Evolutionary conservation across 2,888 invertebrate genomes (phyloP), one percentile per base, ranked within the genome.

Genomic region (Orthosia gracilis): DNA sequence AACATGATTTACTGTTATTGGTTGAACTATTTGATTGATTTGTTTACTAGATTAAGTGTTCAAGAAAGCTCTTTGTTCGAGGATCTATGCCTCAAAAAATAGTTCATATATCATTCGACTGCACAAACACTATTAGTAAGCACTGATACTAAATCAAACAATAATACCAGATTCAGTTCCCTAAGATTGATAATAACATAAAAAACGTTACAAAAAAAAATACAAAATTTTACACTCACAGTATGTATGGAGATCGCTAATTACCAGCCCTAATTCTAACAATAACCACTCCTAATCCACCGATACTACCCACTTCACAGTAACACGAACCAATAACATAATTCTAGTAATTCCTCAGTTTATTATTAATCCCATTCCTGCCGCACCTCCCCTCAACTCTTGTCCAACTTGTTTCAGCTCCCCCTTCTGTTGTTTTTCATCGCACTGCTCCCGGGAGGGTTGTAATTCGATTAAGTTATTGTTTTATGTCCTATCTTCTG

Each of bases 381-480:
- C 76, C 73, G 49, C 23, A 23, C 26, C 59, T 75, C 70, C 72
- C 76, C 62, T 69, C 62, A 72, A 70, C 81, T 71, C 66, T 70
- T 67, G 69, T 76, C 73, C 72, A 83, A 87, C 73, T 86, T 82
- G 58, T 68, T 61, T 26, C 68, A 76, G 80, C 69, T 83, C 84
- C 84, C 84, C 88, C 78, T 71, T 73, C 83, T 81, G 87, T 88
- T 88, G 87, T 89, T 89, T 90, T 87, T 87, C 82, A 87, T 74
- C 80, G 83, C 86, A 68, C 59, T 47, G 57, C 58, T 26, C 82
- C 64, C 87, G 23, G 69, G 78, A 82, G 87, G 72, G 69, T 49
- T 77, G 84, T 91, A 89, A 92, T 88, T 91, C 87, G 87, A 91
- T 92, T 91, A 90, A 82, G 86, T 89, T 89, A 90, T 91, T 91